These are phyloP conservation scores for Tetragnatha versicolor DNA, from an alignment of 1,140 invertebrate genomes.

Conservation along the genomic window DNA sequence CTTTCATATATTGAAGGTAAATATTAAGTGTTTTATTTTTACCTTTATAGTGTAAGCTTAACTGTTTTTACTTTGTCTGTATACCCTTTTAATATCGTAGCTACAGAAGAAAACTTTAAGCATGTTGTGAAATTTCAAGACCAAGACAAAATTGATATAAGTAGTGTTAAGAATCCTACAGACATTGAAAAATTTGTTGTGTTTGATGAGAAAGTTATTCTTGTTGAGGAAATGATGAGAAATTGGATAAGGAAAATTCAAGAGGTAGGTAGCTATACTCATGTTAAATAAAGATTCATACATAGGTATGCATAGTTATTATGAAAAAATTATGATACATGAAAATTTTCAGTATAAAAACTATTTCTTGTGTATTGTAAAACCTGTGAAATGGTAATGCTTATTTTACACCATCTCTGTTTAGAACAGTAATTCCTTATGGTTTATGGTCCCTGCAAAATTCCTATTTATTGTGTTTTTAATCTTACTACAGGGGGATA, in stretches of 20 bases:
- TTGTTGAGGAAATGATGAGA: slow-evolving; percentile 37
- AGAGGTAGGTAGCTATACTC: slow-evolving; percentile 18
- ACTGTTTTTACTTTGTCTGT: not conserved
- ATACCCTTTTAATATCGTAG: not conserved
- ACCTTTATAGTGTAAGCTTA: not conserved
- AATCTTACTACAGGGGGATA: too few species aligned
- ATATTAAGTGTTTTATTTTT: not conserved
- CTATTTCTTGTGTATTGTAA: not conserved
- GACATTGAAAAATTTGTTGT: slow-evolving; percentile 35
- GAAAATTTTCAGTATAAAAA: not conserved
- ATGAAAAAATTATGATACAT: not conserved
- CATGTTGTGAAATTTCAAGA: slow-evolving; percentile 30
- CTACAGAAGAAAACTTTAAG: slow-evolving; percentile 42
- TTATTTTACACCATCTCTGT: not conserved
- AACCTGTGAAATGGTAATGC: not conserved
- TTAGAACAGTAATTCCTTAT: not conserved
- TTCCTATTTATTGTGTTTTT: too few species aligned
- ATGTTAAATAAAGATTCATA: not conserved
- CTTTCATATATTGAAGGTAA: slow-evolving; percentile 23
- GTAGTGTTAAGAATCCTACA: not conserved
- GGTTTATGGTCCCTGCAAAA: too few species aligned
- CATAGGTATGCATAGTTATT: not conserved
- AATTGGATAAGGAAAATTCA: slow-evolving; percentile 40
- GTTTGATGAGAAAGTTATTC: slow-evolving; percentile 47
- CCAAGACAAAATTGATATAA: slow-evolving; percentile 24